Evolutionary conservation across 2,797 vertebrate genomes (phyloP), one percentile per base, ranked within the genome.

Genomic region (Alosa sapidissima): DNA sequence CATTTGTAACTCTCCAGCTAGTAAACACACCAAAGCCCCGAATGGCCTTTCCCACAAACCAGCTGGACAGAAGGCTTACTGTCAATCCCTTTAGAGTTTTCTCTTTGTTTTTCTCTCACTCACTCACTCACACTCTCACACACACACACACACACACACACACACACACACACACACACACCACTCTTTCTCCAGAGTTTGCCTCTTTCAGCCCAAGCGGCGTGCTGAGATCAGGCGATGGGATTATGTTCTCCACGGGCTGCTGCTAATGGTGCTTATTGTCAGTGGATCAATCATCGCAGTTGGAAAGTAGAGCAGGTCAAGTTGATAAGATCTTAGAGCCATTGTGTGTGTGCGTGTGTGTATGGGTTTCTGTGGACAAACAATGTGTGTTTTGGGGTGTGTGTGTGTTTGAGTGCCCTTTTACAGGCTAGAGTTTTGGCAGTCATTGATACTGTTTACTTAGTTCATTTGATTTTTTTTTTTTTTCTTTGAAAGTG

Each of bases 201-300:
- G 62, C 60, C 10, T 7, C 2, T 11, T 24, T 33, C 8, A 33
- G 62, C 33, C 65, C 11, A 10, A 36, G 65, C 5, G 65, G 4
- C 10, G 33, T 36, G 33, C 11, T 72, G 28, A 72, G 36, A 72
- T 33, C 28, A 36, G 33, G 65, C 13, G 36, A 72, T 72, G 28
- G 11, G 65, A 72, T 72, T 72, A 72, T 33, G 28, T 36, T 72
- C 41, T 78, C 72, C 72, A 45, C 41, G 21, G 36, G 72, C 72
- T 78, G 16, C 72, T 45, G 41, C 41, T 78, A 78, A 47, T 78
- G 72, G 16, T 21, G 41, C 36, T 21, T 7, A 19, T 19, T 78
- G 72, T 47, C 72, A 78, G 41, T 45, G 5, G 47, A 78, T 78
- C 72, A 78, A 47, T 78, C 72, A 19, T 78, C 72, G 21, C 36